phyloP scores from a whole-genome alignment of 2,113 vertebrate species.

The Psephotus haematonotus region DNA sequence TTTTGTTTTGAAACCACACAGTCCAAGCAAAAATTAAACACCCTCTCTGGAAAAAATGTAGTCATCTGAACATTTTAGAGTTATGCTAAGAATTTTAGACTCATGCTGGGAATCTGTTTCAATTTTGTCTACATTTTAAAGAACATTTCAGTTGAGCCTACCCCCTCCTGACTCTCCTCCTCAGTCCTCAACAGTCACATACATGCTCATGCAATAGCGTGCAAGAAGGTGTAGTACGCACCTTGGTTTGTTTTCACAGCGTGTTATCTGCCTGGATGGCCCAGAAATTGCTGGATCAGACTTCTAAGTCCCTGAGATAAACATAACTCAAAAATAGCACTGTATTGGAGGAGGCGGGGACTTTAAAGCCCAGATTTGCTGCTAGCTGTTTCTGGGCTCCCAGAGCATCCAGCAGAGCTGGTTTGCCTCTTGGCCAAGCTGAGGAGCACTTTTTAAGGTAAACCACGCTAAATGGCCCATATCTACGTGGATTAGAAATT shows the following conservation, averaged over 20 bases:
- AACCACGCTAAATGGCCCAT: neutral
- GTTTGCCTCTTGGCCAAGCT: neutral
- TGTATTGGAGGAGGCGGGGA: neutral
- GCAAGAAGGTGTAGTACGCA: neutral
- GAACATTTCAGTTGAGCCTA: fast-evolving
- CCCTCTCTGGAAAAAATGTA: neutral
- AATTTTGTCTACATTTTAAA: neutral
- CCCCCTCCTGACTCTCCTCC: fast-evolving
- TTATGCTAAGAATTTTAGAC: neutral
- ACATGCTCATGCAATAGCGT: fast-evolving
- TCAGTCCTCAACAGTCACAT: neutral
- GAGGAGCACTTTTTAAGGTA: neutral
- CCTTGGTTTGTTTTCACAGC: neutral
- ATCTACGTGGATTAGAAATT: neutral
- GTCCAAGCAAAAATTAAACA: neutral
- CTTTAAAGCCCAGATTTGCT: neutral
- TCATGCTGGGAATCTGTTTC: fast-evolving
- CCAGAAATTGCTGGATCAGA: neutral
- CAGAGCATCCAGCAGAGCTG: neutral
- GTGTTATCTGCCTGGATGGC: neutral
- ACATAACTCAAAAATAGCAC: neutral
- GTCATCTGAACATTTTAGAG: neutral
- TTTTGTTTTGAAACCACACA: neutral
- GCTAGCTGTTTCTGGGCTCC: neutral
- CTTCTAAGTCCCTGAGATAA: neutral